Evolutionary conservation across 2,113 vertebrate genomes (phyloP).

Genomic region (Grantiella picta): DNA sequence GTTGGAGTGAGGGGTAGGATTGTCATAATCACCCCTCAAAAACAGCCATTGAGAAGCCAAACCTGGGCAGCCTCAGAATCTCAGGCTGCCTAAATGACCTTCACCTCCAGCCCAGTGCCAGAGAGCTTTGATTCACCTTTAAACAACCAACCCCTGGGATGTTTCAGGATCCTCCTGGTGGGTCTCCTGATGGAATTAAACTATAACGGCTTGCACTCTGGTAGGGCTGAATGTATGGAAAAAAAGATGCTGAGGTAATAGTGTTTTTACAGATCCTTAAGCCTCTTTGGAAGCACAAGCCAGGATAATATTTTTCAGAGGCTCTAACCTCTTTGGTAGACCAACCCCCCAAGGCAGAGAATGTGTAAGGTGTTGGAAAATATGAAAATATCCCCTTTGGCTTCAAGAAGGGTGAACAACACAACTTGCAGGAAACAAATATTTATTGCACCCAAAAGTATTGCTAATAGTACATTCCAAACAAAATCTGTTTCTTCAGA

Average conservation of each 20-base stretch:
- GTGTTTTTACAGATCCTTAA: background rate
- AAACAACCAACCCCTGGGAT: background rate
- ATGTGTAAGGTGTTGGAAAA: background rate
- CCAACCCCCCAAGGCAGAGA: background rate
- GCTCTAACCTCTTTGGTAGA: background rate
- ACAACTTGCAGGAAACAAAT: background rate
- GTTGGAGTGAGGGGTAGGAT: background rate
- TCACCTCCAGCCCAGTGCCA: background rate
- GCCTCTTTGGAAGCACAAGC: background rate
- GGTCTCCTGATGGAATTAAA: conserved; percentile 35
- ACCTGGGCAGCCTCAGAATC: accelerated
- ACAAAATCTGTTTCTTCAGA: background rate
- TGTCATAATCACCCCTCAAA: background rate
- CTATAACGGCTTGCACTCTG: background rate
- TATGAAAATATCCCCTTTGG: background rate
- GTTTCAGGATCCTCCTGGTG: background rate
- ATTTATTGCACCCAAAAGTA: background rate
- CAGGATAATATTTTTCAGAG: background rate
- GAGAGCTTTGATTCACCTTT: background rate
- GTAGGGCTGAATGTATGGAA: background rate
- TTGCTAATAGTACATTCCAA: background rate
- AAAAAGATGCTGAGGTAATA: conserved; percentile 29
- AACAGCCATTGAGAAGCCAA: background rate
- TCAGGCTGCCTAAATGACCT: background rate
- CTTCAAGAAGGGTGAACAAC: background rate